Conservation (phyloP, 2,113 vertebrate genomes). For the Trachemys scripta region DNA sequence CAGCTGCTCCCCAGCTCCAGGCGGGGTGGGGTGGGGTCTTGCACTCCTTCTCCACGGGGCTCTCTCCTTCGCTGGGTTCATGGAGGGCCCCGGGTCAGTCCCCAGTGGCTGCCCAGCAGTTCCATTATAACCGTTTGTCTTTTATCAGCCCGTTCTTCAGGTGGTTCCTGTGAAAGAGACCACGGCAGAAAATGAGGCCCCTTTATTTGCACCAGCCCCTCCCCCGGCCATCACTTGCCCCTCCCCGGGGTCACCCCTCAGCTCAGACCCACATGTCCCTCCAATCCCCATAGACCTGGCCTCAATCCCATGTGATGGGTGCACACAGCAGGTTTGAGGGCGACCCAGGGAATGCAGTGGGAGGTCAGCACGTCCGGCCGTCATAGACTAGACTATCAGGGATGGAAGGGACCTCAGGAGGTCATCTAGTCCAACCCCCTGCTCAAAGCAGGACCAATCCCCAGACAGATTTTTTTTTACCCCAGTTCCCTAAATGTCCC, state of each 20-base stretch:
- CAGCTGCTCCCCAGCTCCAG: background rate
- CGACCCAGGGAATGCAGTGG: background rate
- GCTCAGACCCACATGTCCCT: background rate
- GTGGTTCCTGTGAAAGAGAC: conserved; percentile 73
- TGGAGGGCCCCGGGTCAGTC: background rate
- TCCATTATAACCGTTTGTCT: conserved; percentile 85
- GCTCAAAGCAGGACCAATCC: too few relatives aligned
- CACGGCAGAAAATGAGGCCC: rapidly evolving
- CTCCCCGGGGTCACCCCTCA: rapidly evolving
- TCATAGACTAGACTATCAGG: too few relatives aligned
- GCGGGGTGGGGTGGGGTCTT: background rate
- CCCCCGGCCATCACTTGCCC: rapidly evolving
- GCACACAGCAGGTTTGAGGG: rapidly evolving
- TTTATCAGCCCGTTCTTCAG: conserved; percentile 89
- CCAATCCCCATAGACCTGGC: background rate
- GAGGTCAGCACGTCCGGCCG: background rate
- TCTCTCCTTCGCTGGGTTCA: background rate
- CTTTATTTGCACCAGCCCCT: rapidly evolving
- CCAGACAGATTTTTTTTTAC: too few relatives aligned
- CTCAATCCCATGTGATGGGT: rapidly evolving
- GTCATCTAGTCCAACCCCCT: too few relatives aligned
- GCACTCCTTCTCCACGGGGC: background rate
- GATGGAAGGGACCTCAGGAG: too few relatives aligned
- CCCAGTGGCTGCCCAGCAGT: background rate
- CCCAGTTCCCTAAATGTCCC: too few relatives aligned